These are phyloP conservation scores for Tinea pellionella DNA, from an alignment of 2,888 invertebrate genomes.

Conservation along the genomic window DNA sequence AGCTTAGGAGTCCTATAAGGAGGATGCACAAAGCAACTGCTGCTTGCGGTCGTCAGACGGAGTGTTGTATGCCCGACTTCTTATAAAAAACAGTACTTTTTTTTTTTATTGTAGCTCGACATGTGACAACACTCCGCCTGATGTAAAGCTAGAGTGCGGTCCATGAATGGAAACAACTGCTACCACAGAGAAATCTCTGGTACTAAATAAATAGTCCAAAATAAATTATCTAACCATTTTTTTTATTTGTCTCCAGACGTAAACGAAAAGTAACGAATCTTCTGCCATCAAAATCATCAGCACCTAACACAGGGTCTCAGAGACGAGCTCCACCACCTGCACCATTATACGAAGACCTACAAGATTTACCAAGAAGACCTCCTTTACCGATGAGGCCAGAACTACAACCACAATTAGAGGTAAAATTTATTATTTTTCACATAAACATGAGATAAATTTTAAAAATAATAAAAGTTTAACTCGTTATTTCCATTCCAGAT, in stretches of 20 bases:
- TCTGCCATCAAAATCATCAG: slow-evolving; percentile 84
- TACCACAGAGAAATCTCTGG: too few relatives aligned
- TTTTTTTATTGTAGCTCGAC: too few relatives aligned
- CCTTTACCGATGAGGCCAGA: slow-evolving; percentile 58
- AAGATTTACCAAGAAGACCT: slow-evolving; percentile 72
- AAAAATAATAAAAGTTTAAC: neutral
- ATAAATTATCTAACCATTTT: neutral
- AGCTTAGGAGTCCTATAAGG: too few relatives aligned
- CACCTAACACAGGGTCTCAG: slow-evolving; percentile 59
- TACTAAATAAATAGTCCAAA: neutral
- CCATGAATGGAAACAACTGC: too few relatives aligned
- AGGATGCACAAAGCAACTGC: too few relatives aligned
- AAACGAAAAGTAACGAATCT: slow-evolving; percentile 89
- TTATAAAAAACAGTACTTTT: too few relatives aligned
- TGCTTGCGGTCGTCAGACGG: too few relatives aligned
- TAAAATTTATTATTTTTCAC: slow-evolving; percentile 24
- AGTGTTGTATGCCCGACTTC: too few relatives aligned
- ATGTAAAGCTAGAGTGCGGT: too few relatives aligned
- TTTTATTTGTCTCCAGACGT: slow-evolving; percentile 75
- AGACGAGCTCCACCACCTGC: slow-evolving; percentile 65
- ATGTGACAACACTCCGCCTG: too few relatives aligned
- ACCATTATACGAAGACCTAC: slow-evolving; percentile 84
- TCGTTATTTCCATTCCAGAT: slow-evolving; percentile 57
- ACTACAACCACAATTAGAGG: slow-evolving; percentile 60
- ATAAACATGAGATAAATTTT: neutral